Evolutionary conservation across 2,797 vertebrate genomes (phyloP), one percentile per base, ranked within the genome.

Genomic region (Brachyrhaphis roseni): DNA sequence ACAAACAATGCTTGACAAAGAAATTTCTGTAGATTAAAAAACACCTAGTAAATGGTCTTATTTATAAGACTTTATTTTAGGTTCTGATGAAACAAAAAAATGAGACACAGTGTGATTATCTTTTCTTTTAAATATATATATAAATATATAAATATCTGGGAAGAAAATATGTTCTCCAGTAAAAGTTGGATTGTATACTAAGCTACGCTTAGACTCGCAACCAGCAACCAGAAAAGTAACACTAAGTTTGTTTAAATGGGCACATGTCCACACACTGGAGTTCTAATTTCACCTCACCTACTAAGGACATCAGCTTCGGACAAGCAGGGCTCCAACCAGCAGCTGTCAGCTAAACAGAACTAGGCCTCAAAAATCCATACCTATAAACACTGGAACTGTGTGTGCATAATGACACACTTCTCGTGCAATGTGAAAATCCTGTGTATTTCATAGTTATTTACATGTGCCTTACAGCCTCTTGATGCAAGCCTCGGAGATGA

Each of bases 381-480:
- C 70, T 75, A 36, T 79, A 77, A 83, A 91, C 87, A 84, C 89
- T 91, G 87, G 89, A 91, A 74, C 23, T 26, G 77, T 36, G 51
- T 74, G 75, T 86, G 82, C 74, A 53, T 82, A 75, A 77, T 81
- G 57, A 84, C 55, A 81, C 62, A 68, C 79, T 72, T 77, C 26
- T 75, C 84, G 82, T 87, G 70, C 75, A 81, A 84, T 84, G 80
- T 84, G 75, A 91, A 34, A 88, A 71, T 55, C 51, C 53, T 59
- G 78, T 53, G 31, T 84, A 70, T 70, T 84, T 78, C 47, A 66
- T 77, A 53, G 74, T 59, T 4, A 80, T 77, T 84, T 88, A 75
- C 84, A 89, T 90, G 92, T 92, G 91, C 89, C 91, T 93, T 93
- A 89, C 41, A 85, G 74, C 76, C 81, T 77, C 53, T 83, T 10